Evolutionary conservation across 1,140 invertebrate species (phyloP).

Genomic region (Batillaria attramentaria): DNA sequence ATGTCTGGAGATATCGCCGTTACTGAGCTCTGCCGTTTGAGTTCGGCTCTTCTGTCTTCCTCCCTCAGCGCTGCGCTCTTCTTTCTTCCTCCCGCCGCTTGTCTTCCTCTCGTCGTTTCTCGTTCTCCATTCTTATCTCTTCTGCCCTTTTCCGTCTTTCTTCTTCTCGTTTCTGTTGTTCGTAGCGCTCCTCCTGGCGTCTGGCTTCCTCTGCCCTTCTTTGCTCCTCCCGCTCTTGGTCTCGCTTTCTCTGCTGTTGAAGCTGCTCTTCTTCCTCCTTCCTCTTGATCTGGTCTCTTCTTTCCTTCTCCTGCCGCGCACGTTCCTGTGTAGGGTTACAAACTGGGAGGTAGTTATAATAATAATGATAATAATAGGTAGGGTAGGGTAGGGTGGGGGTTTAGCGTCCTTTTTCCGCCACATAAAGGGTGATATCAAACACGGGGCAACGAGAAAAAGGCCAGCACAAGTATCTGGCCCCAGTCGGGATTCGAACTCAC

Average conservation of each 20-base stretch:
- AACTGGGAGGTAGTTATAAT: too few species aligned
- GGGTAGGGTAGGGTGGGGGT: too few species aligned
- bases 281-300: neutral
- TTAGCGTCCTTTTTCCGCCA: too few species aligned
- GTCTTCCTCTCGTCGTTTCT: constrained; percentile 21
- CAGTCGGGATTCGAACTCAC: too few species aligned
- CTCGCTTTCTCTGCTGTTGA: neutral
- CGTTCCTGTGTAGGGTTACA: too few species aligned
- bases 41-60: neutral
- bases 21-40: neutral
- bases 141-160: constrained; percentile 12
- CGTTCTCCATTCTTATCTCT: neutral
- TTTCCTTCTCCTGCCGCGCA: neutral
- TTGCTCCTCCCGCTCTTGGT: neutral
- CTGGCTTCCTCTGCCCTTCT: constrained; percentile 5
- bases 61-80: constrained; percentile 15
- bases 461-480: too few species aligned
- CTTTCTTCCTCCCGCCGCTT: constrained; percentile 27
- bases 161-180: constrained; percentile 26
- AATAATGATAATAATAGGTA: too few species aligned
- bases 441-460: too few species aligned
- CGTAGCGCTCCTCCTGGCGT: constrained; percentile 22
- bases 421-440: too few species aligned
- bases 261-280: constrained; percentile 2
- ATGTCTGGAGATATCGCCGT: neutral